Evolutionary conservation across 2,888 invertebrate genomes (phyloP).

Genomic region (Phlogophora meticulosa): DNA sequence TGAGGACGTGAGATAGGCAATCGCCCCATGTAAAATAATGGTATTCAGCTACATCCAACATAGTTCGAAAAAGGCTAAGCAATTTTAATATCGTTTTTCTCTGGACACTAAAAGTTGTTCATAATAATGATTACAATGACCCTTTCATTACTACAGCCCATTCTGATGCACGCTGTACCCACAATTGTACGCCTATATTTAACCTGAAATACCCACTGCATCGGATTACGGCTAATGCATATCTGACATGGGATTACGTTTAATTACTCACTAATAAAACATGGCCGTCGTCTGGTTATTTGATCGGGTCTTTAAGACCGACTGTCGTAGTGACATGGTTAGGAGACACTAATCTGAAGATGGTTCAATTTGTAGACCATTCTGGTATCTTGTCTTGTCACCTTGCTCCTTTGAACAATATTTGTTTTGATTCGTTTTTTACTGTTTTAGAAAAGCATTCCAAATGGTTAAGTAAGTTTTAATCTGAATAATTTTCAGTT

Average conservation of each 20-base stretch:
- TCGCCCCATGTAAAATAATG: no score
- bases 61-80: no score
- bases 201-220: conserved; percentile 36
- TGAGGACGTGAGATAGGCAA: no score
- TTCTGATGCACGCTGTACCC: not conserved
- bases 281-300: conserved; percentile 35
- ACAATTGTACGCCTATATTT: conserved; percentile 43
- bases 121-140: no score
- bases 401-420: not conserved
- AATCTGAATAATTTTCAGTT: no score
- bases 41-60: no score
- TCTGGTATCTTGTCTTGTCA: not conserved
- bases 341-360: conserved; percentile 6
- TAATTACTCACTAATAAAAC: conserved; percentile 58
- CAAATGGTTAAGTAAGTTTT: no score
- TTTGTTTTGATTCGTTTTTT: no score
- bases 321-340: conserved; percentile 12
- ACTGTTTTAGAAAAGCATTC: no score
- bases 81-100: no score
- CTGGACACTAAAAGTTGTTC: no score
- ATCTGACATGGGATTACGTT: conserved; percentile 57
- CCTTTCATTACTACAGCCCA: no score
- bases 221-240: conserved; percentile 67
- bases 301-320: conserved; percentile 36
- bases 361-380: not conserved